A percentile compares a stretch with the other conserved stretches of the same genome.
These are phyloP conservation scores for Zaprionus camerounensis DNA, from an alignment of 1,140 invertebrate genomes.

Conservation along the genomic window DNA sequence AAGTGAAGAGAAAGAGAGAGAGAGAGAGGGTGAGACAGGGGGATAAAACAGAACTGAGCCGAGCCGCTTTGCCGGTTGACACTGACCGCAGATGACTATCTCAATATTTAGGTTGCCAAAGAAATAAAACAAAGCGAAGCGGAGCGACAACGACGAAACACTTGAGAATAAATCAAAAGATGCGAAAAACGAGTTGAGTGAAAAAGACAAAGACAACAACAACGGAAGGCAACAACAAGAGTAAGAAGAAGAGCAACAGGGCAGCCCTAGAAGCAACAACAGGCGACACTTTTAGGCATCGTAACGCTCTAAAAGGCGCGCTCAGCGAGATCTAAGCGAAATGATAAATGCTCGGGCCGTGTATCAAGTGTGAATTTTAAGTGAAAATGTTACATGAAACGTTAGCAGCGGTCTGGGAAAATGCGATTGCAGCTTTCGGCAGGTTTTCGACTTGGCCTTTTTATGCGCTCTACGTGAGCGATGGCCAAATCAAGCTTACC, in stretches of 20 bases:
- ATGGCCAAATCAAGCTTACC: slow-evolving; percentile 54
- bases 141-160: slow-evolving; percentile 28
- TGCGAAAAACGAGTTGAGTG: slow-evolving; percentile 63
- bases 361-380: slow-evolving; percentile 83
- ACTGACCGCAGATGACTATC: slow-evolving; percentile 76
- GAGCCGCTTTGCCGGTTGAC: slow-evolving; percentile 54
- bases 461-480: slow-evolving; percentile 67
- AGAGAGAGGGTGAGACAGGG: slow-evolving; percentile 15
- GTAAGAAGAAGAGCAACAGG: neutral
- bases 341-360: slow-evolving; percentile 71
- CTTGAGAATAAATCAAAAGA: slow-evolving; percentile 81
- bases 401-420: slow-evolving; percentile 37
- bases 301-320: slow-evolving; percentile 57
- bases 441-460: neutral
- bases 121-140: slow-evolving; percentile 54
- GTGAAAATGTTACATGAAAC: slow-evolving; percentile 66
- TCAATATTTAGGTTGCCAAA: slow-evolving; percentile 75
- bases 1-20: neutral
- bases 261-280: slow-evolving; percentile 45
- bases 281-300: slow-evolving; percentile 65
- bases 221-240: neutral
- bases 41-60: slow-evolving; percentile 24
- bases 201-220: neutral
- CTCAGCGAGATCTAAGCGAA: slow-evolving; percentile 66
- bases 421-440: slow-evolving; percentile 27